Conservation (phyloP, 2,113 vertebrate species). For the Amblyornis subalaris region DNA sequence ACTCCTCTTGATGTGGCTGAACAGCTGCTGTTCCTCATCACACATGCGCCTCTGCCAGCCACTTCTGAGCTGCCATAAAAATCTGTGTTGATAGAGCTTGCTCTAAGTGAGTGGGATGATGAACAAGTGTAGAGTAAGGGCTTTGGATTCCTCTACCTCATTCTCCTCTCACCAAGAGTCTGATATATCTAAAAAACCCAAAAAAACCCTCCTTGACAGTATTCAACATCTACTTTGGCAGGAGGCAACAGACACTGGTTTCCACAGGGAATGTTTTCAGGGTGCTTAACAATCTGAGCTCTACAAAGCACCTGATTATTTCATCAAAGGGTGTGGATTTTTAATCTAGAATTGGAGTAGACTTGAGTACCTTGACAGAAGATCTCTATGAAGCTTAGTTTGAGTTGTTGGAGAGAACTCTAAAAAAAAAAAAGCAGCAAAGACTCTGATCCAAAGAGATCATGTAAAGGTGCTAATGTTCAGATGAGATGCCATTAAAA, state of each 20-base stretch:
- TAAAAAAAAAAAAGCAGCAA: not conserved
- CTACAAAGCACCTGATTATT: not conserved
- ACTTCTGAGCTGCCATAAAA: not conserved
- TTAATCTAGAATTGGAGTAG: not conserved
- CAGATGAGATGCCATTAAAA: not conserved
- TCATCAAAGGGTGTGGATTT: not conserved
- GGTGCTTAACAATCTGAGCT: not conserved
- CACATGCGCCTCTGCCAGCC: not conserved
- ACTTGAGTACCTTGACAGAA: not conserved
- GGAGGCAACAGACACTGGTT: not conserved
- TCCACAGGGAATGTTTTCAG: not conserved
- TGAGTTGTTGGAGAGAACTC: not conserved
- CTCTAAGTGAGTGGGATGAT: not conserved
- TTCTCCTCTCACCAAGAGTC: not conserved
- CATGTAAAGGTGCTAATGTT: not conserved
- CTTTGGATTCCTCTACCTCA: not conserved
- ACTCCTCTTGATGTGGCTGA: not conserved
- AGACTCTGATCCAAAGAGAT: not conserved
- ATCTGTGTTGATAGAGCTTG: not conserved
- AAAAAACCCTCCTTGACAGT: accelerated
- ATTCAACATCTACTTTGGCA: not conserved
- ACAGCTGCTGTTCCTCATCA: not conserved
- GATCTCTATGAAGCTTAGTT: not conserved
- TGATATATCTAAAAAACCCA: not conserved
- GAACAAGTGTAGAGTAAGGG: not conserved